Base-by-base conservation (phyloP, 2,888 invertebrate species). In the Orthosia cruda region DNA sequence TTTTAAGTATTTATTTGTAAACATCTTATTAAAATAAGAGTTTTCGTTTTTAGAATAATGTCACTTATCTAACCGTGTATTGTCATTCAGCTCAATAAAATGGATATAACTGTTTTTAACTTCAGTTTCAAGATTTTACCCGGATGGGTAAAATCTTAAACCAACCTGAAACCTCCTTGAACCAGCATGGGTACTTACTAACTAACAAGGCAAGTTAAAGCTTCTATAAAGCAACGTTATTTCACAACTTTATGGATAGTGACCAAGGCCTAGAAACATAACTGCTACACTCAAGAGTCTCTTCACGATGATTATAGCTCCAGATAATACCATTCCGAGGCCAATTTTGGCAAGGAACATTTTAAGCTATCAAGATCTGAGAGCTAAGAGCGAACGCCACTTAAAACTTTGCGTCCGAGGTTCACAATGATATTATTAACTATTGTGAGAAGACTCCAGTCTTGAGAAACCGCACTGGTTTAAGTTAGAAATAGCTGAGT, bases 321-420 rank as follows among this genome's bases (percentile, higher is more conserved):
- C 3, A 57, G 80, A 78, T 80, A 80, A 78, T 63, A 63, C 67
- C 47, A 70, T 81, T 81, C 62, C 26, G 47, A n/a, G 54, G 55
- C 20, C 66, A 82, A 82, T 81, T 82, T 81, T 63, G 69, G 55
- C 59, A 45, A 65, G 58, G 66, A 74, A 82, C 66, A 62, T 74
- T 79, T 81, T 64, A 74, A 79, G 67, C 81, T 83, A 81, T 81
- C 83, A 81, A 83, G 81, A 83, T 74, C 83, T 71, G 61, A 81
- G 79, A 64, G 54, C 70, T 61, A 69, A 74, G 67, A 83, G 79
- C 57, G 70, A 68, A 64, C 70, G 67, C 79, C 81, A 81, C 81
- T 83, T 83, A 68, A 74, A 83, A 83, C 83, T 81, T 81, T n/a
- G 40, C 57, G 72, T 71, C 70, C 79, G 67, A 65, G 70, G 79